Evolutionary conservation across 2,797 vertebrate genomes (phyloP).

Genomic region (Xiphorhynchus erythropygius): DNA sequence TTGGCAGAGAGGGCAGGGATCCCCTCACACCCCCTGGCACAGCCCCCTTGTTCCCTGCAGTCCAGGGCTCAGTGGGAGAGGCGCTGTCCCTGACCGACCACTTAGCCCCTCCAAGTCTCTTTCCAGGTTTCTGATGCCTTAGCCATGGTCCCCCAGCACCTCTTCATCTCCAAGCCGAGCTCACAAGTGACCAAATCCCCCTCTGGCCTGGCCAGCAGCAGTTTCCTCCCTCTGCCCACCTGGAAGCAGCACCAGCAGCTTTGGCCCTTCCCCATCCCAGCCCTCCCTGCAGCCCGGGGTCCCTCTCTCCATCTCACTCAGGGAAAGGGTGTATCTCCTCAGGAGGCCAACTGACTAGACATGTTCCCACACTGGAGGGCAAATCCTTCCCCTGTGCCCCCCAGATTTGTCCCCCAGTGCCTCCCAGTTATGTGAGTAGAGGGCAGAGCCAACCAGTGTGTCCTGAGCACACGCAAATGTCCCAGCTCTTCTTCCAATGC

Average conservation of each 20-base stretch:
- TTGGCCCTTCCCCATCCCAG: background rate
- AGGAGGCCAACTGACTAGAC: too few relatives aligned
- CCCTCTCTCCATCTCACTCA: background rate
- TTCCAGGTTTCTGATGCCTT: background rate
- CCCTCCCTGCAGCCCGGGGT: background rate
- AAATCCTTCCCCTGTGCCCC: background rate
- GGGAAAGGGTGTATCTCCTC: background rate
- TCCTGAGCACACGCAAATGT: rapidly evolving
- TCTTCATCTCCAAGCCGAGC: background rate
- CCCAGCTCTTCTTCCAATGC: background rate
- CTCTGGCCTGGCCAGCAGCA: background rate
- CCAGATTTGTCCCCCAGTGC: rapidly evolving
- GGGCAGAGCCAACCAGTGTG: background rate
- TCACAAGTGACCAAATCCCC: background rate
- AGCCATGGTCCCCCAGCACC: background rate
- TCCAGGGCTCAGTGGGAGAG: rapidly evolving
- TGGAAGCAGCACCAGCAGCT: background rate
- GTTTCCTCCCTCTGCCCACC: background rate
- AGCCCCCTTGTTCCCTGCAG: background rate
- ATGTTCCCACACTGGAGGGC: rapidly evolving
- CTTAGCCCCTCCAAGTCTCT: background rate
- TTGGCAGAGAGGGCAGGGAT: background rate
- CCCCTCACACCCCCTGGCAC: background rate
- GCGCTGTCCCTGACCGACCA: background rate
- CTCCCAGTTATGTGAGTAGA: background rate